Evolutionary conservation across 1,140 invertebrate species (phyloP).

Genomic region (Drosophila sulfurigaster): DNA sequence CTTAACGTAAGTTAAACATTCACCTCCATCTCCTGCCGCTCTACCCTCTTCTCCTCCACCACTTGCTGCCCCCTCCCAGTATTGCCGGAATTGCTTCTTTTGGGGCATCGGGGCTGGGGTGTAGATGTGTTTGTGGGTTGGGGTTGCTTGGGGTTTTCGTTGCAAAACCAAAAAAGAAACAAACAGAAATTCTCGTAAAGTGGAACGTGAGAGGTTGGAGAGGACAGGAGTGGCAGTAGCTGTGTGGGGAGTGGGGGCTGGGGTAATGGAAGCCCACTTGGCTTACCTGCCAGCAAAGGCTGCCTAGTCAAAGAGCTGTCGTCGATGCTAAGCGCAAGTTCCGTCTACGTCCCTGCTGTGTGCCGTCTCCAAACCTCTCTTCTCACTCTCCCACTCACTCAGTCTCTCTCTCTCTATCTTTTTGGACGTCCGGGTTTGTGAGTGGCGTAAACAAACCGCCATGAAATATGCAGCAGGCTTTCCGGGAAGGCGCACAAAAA

Average conservation of each 20-base stretch:
- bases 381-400: background rate
- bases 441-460: constrained; percentile 55
- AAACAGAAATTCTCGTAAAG: constrained; percentile 39
- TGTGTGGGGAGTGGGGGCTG: background rate
- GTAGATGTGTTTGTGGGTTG: background rate
- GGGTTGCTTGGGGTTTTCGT: constrained; percentile 24
- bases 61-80: constrained; percentile 19
- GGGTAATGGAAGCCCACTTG: constrained; percentile 40
- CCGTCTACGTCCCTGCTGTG: background rate
- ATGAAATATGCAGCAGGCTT: constrained; percentile 78
- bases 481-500: constrained; percentile 67
- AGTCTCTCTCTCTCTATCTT: background rate
- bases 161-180: constrained; percentile 58
- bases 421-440: background rate
- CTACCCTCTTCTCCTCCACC: constrained; percentile 11
- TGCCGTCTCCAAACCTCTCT: background rate
- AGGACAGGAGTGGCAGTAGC: background rate
- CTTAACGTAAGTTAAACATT: constrained; percentile 83
- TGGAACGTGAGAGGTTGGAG: background rate
- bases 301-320: constrained; percentile 82
- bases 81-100: constrained; percentile 36
- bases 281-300: constrained; percentile 74
- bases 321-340: constrained; percentile 76
- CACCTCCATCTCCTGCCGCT: constrained; percentile 18
- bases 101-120: constrained; percentile 31